These are phyloP conservation scores for Whitmania pigra DNA, from an alignment of 1,140 invertebrate genomes.

Conservation along the genomic window DNA sequence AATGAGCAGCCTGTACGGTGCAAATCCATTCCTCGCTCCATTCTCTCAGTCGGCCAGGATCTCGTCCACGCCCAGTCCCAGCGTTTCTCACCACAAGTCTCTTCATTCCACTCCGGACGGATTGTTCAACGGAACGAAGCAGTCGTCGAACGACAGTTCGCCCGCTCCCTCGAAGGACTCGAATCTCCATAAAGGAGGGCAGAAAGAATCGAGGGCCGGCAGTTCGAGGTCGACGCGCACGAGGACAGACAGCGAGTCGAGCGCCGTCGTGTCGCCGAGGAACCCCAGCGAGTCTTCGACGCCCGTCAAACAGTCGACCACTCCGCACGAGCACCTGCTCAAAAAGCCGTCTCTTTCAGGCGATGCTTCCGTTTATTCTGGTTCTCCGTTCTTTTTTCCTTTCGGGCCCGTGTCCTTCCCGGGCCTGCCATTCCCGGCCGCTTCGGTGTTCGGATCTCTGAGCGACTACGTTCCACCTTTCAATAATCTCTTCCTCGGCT, in stretches of 20 bases:
- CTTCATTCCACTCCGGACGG: conserved; percentile 1
- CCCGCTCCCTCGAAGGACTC: not conserved
- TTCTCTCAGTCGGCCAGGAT: not conserved
- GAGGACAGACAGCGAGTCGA: not conserved
- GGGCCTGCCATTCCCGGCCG: not conserved
- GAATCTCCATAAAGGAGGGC: not conserved
- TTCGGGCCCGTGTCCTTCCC: not conserved
- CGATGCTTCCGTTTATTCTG: conserved; percentile 5
- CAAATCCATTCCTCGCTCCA: not conserved
- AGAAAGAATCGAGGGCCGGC: not conserved
- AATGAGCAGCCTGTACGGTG: not conserved
- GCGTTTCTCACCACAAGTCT: not conserved
- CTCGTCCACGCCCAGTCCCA: not conserved
- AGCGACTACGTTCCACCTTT: conserved; percentile 10
- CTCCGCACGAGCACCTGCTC: not conserved
- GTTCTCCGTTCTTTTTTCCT: conserved; percentile 18
- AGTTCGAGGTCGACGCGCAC: not conserved
- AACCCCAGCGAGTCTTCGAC: not conserved
- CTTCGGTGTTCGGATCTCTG: not conserved
- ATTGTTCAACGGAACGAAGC: not conserved
- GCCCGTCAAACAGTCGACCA: not conserved
- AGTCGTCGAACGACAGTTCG: not conserved
- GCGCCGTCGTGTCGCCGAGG: no score
- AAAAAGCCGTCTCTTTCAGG: not conserved
- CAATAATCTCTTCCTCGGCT: conserved; percentile 3